Percentiles rank a stretch among this genome's conserved stretches.
Evolutionary conservation across 2,888 invertebrate genomes (phyloP).

Genomic region (Dasypogon diadema): DNA sequence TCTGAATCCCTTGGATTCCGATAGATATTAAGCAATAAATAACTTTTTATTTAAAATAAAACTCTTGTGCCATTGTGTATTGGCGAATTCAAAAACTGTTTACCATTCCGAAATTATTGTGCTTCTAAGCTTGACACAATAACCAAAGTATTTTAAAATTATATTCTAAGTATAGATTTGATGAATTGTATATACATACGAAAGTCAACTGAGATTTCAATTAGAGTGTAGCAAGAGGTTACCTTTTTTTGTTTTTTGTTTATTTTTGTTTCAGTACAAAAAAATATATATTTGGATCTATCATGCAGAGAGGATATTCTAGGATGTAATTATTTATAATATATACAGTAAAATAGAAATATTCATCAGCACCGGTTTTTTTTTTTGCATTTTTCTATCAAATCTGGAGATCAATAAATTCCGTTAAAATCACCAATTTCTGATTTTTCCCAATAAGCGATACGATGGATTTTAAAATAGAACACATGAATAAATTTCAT

Average conservation of each 20-base stretch:
- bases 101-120: conserved; percentile 16
- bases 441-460: too few relatives aligned
- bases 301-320: conserved; percentile 15
- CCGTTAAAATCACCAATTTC: too few relatives aligned
- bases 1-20: background rate
- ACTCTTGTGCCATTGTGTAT: background rate
- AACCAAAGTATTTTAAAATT: conserved; percentile 13
- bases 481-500: too few relatives aligned
- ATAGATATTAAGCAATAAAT: background rate
- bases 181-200: conserved; percentile 27
- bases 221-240: conserved; percentile 20
- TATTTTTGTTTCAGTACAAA: background rate
- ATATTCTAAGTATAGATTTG: conserved; percentile 30
- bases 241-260: conserved; percentile 6
- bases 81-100: background rate
- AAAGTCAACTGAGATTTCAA: conserved; percentile 22
- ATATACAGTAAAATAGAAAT: conserved; percentile 18
- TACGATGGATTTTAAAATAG: too few relatives aligned
- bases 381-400: too few relatives aligned
- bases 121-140: conserved; percentile 28
- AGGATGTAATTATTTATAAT: conserved; percentile 40
- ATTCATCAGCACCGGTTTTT: conserved; percentile 39
- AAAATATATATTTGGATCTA: conserved; percentile 33
- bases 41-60: background rate
- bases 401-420: too few relatives aligned